Evolutionary conservation across 30 jellyfish, hydroid and myxozoan species (phyloP).

Genomic region (Clytia hemisphaerica): DNA sequence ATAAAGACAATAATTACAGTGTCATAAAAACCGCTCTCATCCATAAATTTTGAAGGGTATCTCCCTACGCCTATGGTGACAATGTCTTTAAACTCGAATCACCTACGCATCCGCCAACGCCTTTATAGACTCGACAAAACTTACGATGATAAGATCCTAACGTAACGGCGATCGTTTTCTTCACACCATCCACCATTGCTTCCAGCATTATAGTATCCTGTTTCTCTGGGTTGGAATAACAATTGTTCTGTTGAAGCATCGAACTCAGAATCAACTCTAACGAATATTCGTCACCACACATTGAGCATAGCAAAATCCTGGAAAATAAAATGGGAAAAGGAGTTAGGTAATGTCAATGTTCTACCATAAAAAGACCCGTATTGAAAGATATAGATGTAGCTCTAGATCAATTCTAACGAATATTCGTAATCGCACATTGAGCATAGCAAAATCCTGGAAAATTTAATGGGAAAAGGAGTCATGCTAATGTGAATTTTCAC

Average conservation of each 20-base stretch:
- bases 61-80: no score
- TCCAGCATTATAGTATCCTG: conserved; percentile 94
- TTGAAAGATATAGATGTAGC: neutral
- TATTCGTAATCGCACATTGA: conserved; percentile 99
- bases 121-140: no score
- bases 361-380: neutral
- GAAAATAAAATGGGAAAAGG: conserved; percentile 8
- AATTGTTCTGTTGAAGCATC: conserved; percentile 79
- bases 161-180: conserved; percentile 76
- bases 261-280: conserved; percentile 95
- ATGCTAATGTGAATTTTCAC: no score
- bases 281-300: conserved; percentile 99
- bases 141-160: conserved; percentile 94
- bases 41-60: no score
- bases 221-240: conserved; percentile 71
- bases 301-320: conserved; percentile 93
- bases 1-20: no score
- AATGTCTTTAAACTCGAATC: no score
- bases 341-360: neutral
- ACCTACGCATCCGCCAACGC: no score
- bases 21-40: no score
- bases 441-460: conserved; percentile 83
- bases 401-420: conserved; percentile 40
- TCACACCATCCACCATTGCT: conserved; percentile 81
- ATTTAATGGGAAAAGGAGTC: neutral